Conservation (phyloP, 2,888 invertebrate genomes). For the Notodromas monacha region DNA sequence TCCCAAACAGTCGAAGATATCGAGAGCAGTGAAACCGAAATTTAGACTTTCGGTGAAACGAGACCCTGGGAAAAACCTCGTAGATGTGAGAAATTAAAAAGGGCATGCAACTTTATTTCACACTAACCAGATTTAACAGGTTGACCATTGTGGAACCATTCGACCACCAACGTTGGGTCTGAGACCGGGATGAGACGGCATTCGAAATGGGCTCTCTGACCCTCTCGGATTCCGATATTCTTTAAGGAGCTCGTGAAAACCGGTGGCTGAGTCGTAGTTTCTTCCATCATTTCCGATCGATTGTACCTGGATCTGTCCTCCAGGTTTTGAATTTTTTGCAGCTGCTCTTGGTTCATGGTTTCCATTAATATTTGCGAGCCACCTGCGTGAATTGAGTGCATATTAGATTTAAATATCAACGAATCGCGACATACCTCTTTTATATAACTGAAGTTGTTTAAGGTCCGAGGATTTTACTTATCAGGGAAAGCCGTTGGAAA, state of each 20-base stretch:
- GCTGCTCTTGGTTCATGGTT: constrained; percentile 53
- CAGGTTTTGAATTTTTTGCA: constrained; percentile 57
- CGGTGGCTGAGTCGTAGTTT: constrained; percentile 58
- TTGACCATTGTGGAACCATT: constrained; percentile 74
- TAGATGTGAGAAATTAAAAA: not conserved
- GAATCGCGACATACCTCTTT: no score
- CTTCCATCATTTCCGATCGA: constrained; percentile 43
- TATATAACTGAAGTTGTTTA: no score
- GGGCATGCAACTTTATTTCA: constrained; percentile 4
- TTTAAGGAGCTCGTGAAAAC: constrained; percentile 71
- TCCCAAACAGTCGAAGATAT: constrained; percentile 73
- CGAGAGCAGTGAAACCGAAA: constrained; percentile 85
- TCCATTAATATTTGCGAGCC: constrained; percentile 43
- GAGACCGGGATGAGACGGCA: constrained; percentile 73
- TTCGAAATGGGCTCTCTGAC: constrained; percentile 75
- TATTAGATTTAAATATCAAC: not conserved
- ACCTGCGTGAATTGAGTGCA: constrained; percentile 11
- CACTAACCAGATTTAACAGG: constrained; percentile 41
- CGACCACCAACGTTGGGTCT: constrained; percentile 65
- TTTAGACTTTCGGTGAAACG: constrained; percentile 82
- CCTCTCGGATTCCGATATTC: constrained; percentile 68
- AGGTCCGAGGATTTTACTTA: no score
- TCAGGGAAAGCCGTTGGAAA: no score
- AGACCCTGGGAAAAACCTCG: constrained; percentile 25
- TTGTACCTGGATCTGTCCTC: constrained; percentile 41